Evolutionary conservation across 2,888 invertebrate genomes (phyloP), one percentile per base, ranked within the genome.

Genomic region (Exocentrus adspersus): DNA sequence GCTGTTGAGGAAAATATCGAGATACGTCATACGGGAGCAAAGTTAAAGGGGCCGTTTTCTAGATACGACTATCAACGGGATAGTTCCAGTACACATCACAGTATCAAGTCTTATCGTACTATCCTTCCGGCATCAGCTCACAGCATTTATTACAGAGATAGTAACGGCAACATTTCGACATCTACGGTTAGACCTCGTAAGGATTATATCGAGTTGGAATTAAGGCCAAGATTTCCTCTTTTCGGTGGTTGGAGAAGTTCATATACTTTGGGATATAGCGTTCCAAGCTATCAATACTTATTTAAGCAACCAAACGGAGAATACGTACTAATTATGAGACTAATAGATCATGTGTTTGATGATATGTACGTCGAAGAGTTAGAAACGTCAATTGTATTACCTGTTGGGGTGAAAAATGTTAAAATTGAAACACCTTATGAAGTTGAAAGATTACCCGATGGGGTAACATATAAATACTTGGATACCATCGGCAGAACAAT

Each of bases 231-330:
- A 75, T 99, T 98, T 82, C 99, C 99, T 2, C 85, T 99, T 2
- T 99, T 98, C 82, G 99, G 99, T 59, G 99, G 99, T 10, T 99
- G 99, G 99, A 95, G 94, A 82, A 98, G 97, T 6, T 94, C 95
- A 74, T 99, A 99, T 83, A 92, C 92, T 42, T 86, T 99, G 48
- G 99, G 99, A 2, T 83, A 83, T 85, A 98, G 97, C 84, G 92
- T 99, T 0, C 98, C 99, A 2, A 95, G 97, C 72, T 97, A 97
- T 80, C 97, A 98, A 79, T 98, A 98, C 83, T 85, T 99, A 21
- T 97, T 88, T 81, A 91, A 92, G 72, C 87, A 88, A 66, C 92
- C 92, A 66, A 89, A 89, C 79, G 87, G 92, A 21, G 74, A 77
- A 50, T 97, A 92, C 82, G 86, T 92, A 42, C 84, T 99, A 59